Percentiles rank a stretch among this genome's conserved stretches.
Evolutionary conservation across 30 jellyfish, hydroid and myxozoan species (phyloP).

Genomic region (Mastigias papua): DNA sequence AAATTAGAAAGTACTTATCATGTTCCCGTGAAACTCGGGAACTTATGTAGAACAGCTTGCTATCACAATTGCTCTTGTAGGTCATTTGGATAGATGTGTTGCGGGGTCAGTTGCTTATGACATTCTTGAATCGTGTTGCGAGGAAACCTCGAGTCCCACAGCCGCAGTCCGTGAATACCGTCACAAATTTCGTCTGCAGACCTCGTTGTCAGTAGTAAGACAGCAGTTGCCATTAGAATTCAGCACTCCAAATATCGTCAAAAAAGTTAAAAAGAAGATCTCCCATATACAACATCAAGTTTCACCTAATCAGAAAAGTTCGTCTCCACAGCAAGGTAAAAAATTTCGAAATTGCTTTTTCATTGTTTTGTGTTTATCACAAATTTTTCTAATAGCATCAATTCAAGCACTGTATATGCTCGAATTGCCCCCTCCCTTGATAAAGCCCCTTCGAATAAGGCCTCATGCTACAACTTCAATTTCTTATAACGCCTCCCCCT

Average conservation of each 20-base stretch:
- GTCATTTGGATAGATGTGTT: constrained; percentile 99
- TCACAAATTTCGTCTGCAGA: constrained; percentile 91
- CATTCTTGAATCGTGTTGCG: constrained; percentile 97
- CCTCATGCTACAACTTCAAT: too few relatives aligned
- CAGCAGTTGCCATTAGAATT: constrained; percentile 87
- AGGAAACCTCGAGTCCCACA: constrained; percentile 97
- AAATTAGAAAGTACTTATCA: too few relatives aligned
- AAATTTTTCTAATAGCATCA: too few relatives aligned
- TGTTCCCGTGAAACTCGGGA: too few relatives aligned
- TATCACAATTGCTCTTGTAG: constrained; percentile 38
- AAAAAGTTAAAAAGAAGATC: constrained; percentile 81
- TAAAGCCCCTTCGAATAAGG: too few relatives aligned
- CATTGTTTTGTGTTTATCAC: background rate
- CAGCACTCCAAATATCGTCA: constrained; percentile 82
- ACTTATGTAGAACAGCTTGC: too few relatives aligned
- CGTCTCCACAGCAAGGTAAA: constrained; percentile 58
- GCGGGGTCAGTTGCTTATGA: constrained; percentile 99
- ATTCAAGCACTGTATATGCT: too few relatives aligned
- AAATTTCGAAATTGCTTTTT: background rate
- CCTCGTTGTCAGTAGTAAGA: constrained; percentile 82
- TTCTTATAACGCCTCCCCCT: too few relatives aligned
- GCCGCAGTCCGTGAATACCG: constrained; percentile 96
- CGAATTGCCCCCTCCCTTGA: too few relatives aligned
- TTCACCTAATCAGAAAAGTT: constrained; percentile 35
- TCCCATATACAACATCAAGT: constrained; percentile 85